Conservation (phyloP, 2,888 invertebrate genomes). For the Epiblema foenella region DNA sequence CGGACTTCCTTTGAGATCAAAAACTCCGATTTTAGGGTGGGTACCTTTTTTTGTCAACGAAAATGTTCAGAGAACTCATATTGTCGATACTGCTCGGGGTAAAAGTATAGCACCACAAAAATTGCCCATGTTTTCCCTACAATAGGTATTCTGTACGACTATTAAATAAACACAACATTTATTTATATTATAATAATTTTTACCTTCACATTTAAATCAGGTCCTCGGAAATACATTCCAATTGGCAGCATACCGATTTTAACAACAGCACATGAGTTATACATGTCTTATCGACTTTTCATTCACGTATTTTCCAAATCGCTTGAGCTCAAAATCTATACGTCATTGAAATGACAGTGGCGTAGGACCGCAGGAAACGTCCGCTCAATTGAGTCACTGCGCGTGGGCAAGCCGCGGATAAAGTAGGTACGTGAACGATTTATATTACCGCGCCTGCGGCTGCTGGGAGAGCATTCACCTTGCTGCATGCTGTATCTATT, state of each 20-base stretch:
- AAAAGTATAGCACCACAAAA: not conserved
- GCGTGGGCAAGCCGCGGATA: constrained; percentile 64
- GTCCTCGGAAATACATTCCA: not conserved
- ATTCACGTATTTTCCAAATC: constrained; percentile 36
- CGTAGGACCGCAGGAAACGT: constrained; percentile 73
- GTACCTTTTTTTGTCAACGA: not conserved
- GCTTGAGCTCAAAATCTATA: constrained; percentile 45
- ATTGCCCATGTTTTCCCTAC: not conserved
- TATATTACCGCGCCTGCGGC: constrained; percentile 54
- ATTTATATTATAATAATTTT: too few species aligned
- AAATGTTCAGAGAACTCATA: not conserved
- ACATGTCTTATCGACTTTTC: too few species aligned
- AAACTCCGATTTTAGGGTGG: not conserved
- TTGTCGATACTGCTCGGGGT: not conserved
- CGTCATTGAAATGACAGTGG: constrained; percentile 71
- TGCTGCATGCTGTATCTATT: constrained; percentile 34
- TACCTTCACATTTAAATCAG: too few species aligned
- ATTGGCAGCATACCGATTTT: not conserved
- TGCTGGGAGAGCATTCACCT: constrained; percentile 45
- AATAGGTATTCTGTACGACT: too few species aligned
- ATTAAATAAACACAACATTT: too few species aligned
- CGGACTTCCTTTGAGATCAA: not conserved
- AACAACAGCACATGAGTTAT: too few species aligned
- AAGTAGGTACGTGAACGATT: constrained; percentile 65
- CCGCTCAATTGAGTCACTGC: constrained; percentile 63